These are phyloP conservation scores for Druceiella hillmani DNA, from an alignment of 2,888 invertebrate genomes.

Conservation along the genomic window DNA sequence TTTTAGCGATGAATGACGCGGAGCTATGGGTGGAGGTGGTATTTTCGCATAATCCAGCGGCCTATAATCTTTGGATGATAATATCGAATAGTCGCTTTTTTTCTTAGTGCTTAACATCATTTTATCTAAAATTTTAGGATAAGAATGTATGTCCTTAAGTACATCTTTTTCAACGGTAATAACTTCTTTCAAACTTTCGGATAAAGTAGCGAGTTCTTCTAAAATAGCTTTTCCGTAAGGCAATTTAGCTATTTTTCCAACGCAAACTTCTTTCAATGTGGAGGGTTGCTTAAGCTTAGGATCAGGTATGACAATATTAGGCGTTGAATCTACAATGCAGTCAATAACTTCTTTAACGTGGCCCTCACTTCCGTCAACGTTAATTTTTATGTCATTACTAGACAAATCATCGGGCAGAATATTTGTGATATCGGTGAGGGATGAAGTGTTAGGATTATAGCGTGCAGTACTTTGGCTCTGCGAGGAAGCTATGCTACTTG, in stretches of 20 bases:
- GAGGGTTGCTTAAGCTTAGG: slow-evolving; percentile 33
- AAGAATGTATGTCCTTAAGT: too few relatives aligned
- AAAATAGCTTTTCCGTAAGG: slow-evolving; percentile 66
- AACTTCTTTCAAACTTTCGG: slow-evolving; percentile 47
- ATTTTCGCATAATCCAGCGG: slow-evolving; percentile 26
- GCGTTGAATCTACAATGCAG: slow-evolving; percentile 35
- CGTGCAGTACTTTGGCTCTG: slow-evolving; percentile 67
- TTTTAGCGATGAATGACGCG: slow-evolving; percentile 42
- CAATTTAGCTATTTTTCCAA: slow-evolving; percentile 57
- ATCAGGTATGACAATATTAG: slow-evolving; percentile 24
- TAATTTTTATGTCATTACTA: slow-evolving; percentile 23
- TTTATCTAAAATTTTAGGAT: too few relatives aligned
- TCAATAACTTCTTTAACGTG: slow-evolving; percentile 45
- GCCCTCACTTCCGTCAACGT: slow-evolving; percentile 26
- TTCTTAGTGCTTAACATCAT: too few relatives aligned
- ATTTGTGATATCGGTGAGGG: slow-evolving; percentile 55
- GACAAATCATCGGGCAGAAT: slow-evolving; percentile 44
- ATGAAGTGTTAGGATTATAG: slow-evolving; percentile 56
- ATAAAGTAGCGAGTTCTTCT: slow-evolving; percentile 61
- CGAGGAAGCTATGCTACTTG: slow-evolving; percentile 59
- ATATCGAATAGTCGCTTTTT: too few relatives aligned
- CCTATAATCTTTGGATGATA: too few relatives aligned
- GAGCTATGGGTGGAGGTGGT: slow-evolving; percentile 37
- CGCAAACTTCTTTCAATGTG: slow-evolving; percentile 59
- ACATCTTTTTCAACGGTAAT: too few relatives aligned